These are phyloP conservation scores for Turnix velox DNA, from an alignment of 2,113 vertebrate species.

Conservation along the genomic window DNA sequence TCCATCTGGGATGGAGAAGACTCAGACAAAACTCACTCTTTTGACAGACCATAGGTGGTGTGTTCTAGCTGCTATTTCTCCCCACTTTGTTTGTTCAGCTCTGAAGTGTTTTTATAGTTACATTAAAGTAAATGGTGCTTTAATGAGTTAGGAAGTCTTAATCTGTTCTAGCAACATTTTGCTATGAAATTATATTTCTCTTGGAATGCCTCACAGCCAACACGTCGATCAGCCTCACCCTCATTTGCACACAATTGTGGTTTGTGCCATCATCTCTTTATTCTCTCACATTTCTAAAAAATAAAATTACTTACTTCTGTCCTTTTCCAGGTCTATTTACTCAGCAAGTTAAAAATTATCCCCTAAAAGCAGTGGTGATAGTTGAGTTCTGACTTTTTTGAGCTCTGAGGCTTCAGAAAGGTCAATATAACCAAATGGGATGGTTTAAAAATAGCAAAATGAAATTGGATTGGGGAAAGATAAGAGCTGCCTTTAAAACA, in stretches of 20 bases:
- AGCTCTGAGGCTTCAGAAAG: neutral
- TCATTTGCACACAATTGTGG: neutral
- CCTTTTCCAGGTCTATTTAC: neutral
- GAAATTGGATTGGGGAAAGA: neutral
- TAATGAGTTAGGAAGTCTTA: neutral
- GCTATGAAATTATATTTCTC: neutral
- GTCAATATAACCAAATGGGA: neutral
- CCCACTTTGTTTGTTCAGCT: neutral
- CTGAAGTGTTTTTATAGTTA: neutral
- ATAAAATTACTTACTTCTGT: neutral
- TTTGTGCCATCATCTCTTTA: neutral
- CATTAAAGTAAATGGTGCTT: neutral
- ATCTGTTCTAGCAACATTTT: neutral
- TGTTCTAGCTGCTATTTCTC: neutral
- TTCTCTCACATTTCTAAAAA: neutral
- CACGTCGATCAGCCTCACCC: neutral
- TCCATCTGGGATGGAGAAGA: neutral
- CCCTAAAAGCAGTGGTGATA: neutral
- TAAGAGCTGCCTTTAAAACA: neutral
- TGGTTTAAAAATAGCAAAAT: neutral
- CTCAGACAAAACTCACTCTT: accelerated
- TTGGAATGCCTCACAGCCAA: neutral
- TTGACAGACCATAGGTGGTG: neutral
- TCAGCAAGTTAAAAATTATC: neutral
- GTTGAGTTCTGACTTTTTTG: neutral